Evolutionary conservation across 2,113 vertebrate genomes (phyloP), one percentile per base, ranked within the genome.

Genomic region (Alouatta palliata): DNA sequence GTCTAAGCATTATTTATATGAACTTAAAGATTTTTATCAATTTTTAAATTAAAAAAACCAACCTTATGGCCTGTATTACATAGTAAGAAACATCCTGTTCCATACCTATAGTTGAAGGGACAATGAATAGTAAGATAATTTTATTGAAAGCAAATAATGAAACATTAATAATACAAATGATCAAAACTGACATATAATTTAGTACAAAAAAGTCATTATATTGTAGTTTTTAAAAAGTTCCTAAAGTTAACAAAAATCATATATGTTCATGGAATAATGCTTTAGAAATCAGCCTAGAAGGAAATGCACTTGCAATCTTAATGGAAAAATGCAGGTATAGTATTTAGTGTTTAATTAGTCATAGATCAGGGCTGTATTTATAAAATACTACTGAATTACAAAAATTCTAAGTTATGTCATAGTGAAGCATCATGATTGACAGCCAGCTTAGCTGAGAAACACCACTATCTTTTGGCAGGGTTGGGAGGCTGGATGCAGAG

Each of bases 1-100:
- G 87, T 11, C 85, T 16, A 90, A 90, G n/a, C 11, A 93, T 80
- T 95, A 93, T 77, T 75, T 64, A 90, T 35, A 91, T 43, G 43
- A 96, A 77, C 17, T 73, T 96, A 79, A 92, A 94, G 68, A 90
- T 30, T 58, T 83, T 66, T 56, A 90, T 45, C 23, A 93, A 80
- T 77, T 35, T 87, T 94, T 76, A 66, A 76, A 94, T 85, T 86
- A 64, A 37, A 87, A 87, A 81, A 80, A 95, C 98, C 97, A 97
- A 99, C 99, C 99, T 99, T 99, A 90, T 97, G 98, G 52, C 99
- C 99, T 75, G 99, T 99, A 86, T 99, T 99, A 97, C 98, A 99
- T 82, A 99, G 99, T 97, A 99, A 98, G 98, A 99, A 99, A 97
- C 99, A 99, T 19, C 99, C 99, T 35, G 99, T 99, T 90, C 99